Conservation (phyloP, 2,888 invertebrate species). For the Diadromus collaris region DNA sequence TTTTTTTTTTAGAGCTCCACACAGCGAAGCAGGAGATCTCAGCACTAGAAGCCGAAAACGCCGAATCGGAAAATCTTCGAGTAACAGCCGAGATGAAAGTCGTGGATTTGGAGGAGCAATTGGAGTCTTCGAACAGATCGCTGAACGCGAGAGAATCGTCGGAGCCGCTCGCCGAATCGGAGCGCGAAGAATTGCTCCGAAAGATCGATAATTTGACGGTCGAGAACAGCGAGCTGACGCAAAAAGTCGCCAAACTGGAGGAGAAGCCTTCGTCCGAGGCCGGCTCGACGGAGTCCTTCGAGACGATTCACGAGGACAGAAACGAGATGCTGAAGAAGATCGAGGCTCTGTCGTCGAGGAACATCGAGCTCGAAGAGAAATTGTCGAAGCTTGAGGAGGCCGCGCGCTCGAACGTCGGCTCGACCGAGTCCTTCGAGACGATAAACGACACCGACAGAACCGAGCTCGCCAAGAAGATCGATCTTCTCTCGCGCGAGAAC, state of each 20-base stretch:
- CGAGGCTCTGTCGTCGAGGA: conserved; percentile 73
- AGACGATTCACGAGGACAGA: conserved; percentile 70
- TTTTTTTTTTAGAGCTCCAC: conserved; percentile 74
- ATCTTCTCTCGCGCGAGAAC: conserved; percentile 74
- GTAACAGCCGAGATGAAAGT: conserved; percentile 90
- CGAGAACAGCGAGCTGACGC: conserved; percentile 86
- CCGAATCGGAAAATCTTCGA: conserved; percentile 85
- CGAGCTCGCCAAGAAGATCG: conserved; percentile 74
- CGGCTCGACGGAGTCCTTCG: conserved; percentile 78
- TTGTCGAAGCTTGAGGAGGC: conserved; percentile 69
- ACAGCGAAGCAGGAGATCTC: conserved; percentile 84
- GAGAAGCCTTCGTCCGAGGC: conserved; percentile 77
- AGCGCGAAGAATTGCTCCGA: conserved; percentile 82
- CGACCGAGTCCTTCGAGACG: conserved; percentile 78
- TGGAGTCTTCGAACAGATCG: conserved; percentile 81
- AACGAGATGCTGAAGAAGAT: conserved; percentile 70
- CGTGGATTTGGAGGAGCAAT: conserved; percentile 90
- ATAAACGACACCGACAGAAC: conserved; percentile 72
- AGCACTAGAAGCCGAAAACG: conserved; percentile 84
- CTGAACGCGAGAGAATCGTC: conserved; percentile 81
- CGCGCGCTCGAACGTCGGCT: conserved; percentile 76
- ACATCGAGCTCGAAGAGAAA: conserved; percentile 72
- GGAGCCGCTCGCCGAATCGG: conserved; percentile 79
- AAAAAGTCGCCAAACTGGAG: conserved; percentile 74
- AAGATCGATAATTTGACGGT: conserved; percentile 83